phyloP scores from a whole-genome alignment of 2,113 vertebrate genomes.

The Zosterops lateralis region DNA sequence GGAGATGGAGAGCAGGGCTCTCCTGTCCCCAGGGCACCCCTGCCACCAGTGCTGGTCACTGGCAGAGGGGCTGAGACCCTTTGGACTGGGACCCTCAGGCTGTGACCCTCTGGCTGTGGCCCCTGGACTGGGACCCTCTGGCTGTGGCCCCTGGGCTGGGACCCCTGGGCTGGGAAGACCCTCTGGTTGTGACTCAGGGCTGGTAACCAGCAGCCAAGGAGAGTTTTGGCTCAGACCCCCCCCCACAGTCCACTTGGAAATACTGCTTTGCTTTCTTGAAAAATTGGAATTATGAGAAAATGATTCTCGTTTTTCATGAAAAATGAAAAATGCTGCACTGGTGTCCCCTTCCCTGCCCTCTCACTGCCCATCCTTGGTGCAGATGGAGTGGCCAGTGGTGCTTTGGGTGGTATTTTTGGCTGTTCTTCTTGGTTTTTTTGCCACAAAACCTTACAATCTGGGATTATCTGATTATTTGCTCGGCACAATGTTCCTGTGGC shows the following conservation, averaged over 20 bases:
- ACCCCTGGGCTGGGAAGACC: not conserved
- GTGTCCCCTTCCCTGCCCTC: not conserved
- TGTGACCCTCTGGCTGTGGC: not conserved
- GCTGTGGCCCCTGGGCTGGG: no score
- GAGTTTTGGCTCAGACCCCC: not conserved
- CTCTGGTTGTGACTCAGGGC: accelerated
- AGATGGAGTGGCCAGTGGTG: no score
- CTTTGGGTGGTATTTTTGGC: not conserved
- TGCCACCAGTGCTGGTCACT: accelerated
- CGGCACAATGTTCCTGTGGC: not conserved
- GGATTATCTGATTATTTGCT: not conserved
- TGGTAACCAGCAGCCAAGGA: accelerated
- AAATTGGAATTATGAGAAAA: not conserved
- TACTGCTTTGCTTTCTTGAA: not conserved
- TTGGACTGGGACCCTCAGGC: not conserved
- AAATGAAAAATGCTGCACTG: not conserved
- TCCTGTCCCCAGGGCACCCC: not conserved
- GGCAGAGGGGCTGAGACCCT: not conserved
- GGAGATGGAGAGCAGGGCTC: not conserved
- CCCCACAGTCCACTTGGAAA: accelerated
- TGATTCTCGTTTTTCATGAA: no score
- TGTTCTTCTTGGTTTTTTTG: accelerated
- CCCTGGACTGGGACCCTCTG: not conserved
- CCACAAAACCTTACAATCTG: not conserved
- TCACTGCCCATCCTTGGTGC: accelerated